Conservation (phyloP, 2,797 vertebrate species). For the Myotis vivesi region DNA sequence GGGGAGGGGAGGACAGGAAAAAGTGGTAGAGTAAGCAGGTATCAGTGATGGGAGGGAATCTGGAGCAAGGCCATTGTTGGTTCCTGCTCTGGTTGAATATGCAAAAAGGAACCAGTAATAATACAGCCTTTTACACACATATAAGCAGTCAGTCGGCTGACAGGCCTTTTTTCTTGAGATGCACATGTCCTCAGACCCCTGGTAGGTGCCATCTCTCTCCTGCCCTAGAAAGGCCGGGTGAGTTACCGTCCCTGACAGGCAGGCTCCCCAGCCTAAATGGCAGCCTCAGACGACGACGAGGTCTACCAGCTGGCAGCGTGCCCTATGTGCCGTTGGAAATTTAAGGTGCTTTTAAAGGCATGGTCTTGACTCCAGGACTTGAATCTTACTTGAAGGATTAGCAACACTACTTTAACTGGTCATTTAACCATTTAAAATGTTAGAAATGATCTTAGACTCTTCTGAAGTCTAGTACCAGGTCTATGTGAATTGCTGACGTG, state of each 20-base stretch:
- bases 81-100: neutral
- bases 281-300: neutral
- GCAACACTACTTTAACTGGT: neutral
- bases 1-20: neutral
- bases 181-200: neutral
- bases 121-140: neutral
- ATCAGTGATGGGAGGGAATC: neutral
- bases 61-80: neutral
- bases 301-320: neutral
- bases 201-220: neutral
- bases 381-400: neutral
- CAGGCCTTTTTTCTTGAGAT: neutral
- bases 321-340: neutral
- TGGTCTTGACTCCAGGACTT: neutral
- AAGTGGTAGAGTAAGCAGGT: neutral
- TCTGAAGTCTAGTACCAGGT: neutral
- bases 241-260: neutral
- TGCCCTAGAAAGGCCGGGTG: neutral
- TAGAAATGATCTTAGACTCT: neutral
- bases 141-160: neutral
- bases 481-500: neutral
- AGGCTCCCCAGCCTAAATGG: neutral
- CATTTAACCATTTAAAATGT: slow-evolving; percentile 10
- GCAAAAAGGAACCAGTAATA: neutral
- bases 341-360: neutral